Base-by-base conservation (phyloP, 2,888 invertebrate genomes). In the Cheilosia soror region DNA sequence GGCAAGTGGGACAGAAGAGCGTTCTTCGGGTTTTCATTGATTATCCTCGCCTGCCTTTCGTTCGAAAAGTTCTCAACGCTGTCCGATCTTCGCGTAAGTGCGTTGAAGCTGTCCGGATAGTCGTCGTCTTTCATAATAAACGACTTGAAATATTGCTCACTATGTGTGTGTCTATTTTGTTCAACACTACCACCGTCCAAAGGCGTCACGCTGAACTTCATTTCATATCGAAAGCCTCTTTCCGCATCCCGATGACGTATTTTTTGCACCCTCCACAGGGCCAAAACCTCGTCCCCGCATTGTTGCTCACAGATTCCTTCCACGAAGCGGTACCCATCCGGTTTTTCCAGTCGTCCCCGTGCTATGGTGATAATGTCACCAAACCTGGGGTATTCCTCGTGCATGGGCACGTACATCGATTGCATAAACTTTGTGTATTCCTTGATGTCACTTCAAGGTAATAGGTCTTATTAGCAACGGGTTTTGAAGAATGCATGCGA, bases 251-350 rank as follows among this genome's bases (percentile, higher is more conserved):
- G 93, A 90, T 96, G 96, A 51, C 95, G 92, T 66, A 95, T 94
- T 66, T 95, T 93, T 90, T 95, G 95, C 4, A 96, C 95, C 0
- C 94, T 94, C 96, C 96, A 96, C 73, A 95, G 90, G 0, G 95
- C 95, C 88, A 94, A 93, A 4, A 95, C 93, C 73, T 91, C 90
- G 60, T 91, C 91, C 4, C 88, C 87, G 9, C 90, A 90, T 53
- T 88, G 77, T n/a, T 49, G 79, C 57, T 86, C 82, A 79, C 90
- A 89, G n/a, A 65, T 53, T 9, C 90, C 91, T 87, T 94, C 94
- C 0, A 94, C 91, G 88, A 95, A 95, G 49, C 93, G 92, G 0
- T 94, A 93, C 13, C 85, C 84, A 76, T 89, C 89, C 0, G 90
- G 90, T 82, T 93, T 93, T 87, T 95, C 93, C 13, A 96, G 90